phyloP scores from a whole-genome alignment of 2,113 vertebrate species.

The Saccopteryx leptura region DNA sequence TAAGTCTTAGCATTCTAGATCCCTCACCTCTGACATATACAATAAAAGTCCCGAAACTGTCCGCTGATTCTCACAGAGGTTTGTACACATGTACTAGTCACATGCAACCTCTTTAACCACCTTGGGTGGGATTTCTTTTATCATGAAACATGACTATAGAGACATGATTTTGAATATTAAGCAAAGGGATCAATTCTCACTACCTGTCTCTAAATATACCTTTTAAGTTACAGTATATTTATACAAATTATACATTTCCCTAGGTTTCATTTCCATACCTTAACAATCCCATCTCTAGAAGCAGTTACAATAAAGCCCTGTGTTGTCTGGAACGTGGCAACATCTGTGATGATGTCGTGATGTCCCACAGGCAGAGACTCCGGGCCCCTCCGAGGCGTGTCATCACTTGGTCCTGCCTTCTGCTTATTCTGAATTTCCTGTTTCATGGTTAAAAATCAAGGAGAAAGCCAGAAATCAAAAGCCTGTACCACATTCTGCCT shows the following conservation, averaged over 20 bases:
- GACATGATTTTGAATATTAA: constrained; percentile 55
- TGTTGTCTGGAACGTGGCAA: constrained; percentile 98
- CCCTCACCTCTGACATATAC: background rate
- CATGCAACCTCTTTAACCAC: background rate
- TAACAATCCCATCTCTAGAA: constrained; percentile 98
- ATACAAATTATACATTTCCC: constrained; percentile 81
- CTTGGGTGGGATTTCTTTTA: background rate
- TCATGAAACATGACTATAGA: background rate
- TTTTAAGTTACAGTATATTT: constrained; percentile 75
- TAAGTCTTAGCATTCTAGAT: constrained; percentile 24
- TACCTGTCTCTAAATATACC: constrained; percentile 80
- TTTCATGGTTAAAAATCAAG: constrained; percentile 14
- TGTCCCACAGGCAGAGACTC: constrained; percentile 97
- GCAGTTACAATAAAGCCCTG: constrained; percentile 99
- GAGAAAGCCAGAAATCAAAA: constrained; percentile 51
- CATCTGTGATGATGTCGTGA: constrained; percentile 98
- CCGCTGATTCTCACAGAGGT: constrained; percentile 4
- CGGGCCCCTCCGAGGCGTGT: constrained; percentile 94
- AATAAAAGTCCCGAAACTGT: background rate
- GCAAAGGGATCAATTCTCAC: constrained; percentile 42
- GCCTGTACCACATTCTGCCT: background rate
- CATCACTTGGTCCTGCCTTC: constrained; percentile 94
- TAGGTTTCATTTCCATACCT: constrained; percentile 96
- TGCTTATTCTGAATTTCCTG: constrained; percentile 99
- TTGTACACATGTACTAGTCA: background rate